A percentile compares a stretch with the other conserved stretches of the same genome.
phyloP scores from a whole-genome alignment of 2,797 vertebrate species.

The Pagetopsis macropterus region DNA sequence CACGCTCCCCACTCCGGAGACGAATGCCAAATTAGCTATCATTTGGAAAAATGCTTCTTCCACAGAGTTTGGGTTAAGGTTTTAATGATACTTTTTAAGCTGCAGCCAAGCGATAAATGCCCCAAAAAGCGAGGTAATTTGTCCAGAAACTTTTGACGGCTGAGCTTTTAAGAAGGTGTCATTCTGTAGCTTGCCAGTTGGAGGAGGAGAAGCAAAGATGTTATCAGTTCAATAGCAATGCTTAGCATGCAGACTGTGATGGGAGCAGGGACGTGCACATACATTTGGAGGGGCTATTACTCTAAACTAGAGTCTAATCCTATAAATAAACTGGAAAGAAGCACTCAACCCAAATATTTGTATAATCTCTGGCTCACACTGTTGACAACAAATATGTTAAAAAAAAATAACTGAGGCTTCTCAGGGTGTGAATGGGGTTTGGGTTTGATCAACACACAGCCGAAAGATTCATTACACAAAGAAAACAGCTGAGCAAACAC shows the following conservation, averaged over 20 bases:
- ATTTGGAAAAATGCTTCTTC: background rate
- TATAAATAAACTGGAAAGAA: background rate
- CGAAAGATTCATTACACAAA: slow-evolving; percentile 57
- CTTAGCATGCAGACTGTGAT: slow-evolving; percentile 27
- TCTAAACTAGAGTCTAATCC: background rate
- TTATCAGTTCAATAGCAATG: slow-evolving; percentile 24
- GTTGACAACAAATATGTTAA: slow-evolving; percentile 21
- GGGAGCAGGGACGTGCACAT: slow-evolving; percentile 4
- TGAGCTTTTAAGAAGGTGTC: slow-evolving; percentile 49
- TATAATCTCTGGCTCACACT: slow-evolving; percentile 15
- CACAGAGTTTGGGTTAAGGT: background rate
- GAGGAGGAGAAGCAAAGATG: slow-evolving; percentile 70
- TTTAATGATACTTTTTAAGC: background rate
- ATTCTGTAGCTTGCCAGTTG: slow-evolving; percentile 65
- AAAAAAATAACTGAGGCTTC: slow-evolving; percentile 23
- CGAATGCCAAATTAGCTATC: slow-evolving; percentile 2
- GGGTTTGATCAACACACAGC: slow-evolving; percentile 52
- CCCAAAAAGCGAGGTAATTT: background rate
- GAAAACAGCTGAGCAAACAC: slow-evolving; percentile 60
- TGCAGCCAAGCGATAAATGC: slow-evolving; percentile 5
- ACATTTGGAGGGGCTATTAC: too few relatives aligned
- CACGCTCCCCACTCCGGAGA: background rate
- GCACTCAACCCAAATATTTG: slow-evolving; percentile 5
- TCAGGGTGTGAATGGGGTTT: slow-evolving; percentile 18
- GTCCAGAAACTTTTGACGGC: slow-evolving; percentile 56